Evolutionary conservation across 2,113 vertebrate genomes (phyloP), one percentile per base, ranked within the genome.

Genomic region (Nannospalax galili): DNA sequence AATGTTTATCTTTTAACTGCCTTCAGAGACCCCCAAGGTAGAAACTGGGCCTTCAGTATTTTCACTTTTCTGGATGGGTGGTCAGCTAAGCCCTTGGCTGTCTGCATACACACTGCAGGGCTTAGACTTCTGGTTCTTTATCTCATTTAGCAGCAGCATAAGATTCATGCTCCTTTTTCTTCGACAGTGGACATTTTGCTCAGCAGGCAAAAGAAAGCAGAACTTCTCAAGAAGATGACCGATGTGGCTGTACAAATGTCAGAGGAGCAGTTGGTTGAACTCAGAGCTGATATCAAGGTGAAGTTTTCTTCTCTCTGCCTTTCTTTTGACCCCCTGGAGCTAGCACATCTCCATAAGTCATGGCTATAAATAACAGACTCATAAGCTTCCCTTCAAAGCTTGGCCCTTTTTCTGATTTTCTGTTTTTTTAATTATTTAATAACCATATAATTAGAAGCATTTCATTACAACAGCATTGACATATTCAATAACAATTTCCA

Each of bases 231-330:
- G 78, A 99, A 99, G 91, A 97, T 99, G 97, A 99, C 99, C 0
- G 99, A 99, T 7, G 98, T 98, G 93, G 99, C 99, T 0, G 99
- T 98, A 2, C 98, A 98, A 16, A 99, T 99, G 99, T 99, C 99
- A 11, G 99, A 99, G 97, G 99, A 99, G 88, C 99, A 99, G 96
- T 89, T 99, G 98, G 97, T 98, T 1, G 99, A 99, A 97, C 99
- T 99, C 32, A 98, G 99, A 79, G 99, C 99, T 1, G 99, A 99
- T 97, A 99, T 99, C 75, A 99, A 99, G 99, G 99, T 99, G 97
- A 95, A 87, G 74, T 74, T 28, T 42, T 10, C 24, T 73, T 89
- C 84, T 78, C 45, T 82, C 60, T 85, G 75, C 64, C 84, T 92
- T 84, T 95, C 74, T 81, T 95, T 75, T 84, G 90, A 58, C 22